Evolutionary conservation across 2,797 vertebrate species (phyloP), one percentile per base, ranked within the genome.

Genomic region (Lepilemur ruficaudatus): DNA sequence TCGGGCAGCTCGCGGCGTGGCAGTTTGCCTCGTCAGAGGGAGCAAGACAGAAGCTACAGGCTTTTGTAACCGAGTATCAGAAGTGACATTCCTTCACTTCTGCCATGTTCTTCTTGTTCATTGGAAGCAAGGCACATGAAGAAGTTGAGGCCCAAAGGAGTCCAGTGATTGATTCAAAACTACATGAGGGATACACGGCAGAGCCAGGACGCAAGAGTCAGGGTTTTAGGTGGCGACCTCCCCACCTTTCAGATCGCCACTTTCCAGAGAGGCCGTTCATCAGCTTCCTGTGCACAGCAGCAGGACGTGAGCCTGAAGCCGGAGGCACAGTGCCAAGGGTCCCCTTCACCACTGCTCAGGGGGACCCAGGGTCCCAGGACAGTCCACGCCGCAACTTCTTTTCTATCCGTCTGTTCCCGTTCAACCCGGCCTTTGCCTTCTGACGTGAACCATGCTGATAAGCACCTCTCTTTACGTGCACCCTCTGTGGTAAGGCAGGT

Each of bases 381-480:
- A 85, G 90, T 80, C 90, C 69, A 48, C 30, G 43, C 81, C 89
- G 25, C 50, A 28, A 92, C 92, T 50, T 96, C 79, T 86, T 89
- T 86, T 89, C 88, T 81, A 79, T 88, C 75, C 96, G 96, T 13
- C 89, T 92, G 11, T 14, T 89, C 78, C 85, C 57, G 67, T 95
- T 95, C 91, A 91, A 69, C 3, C 4, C n/a, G 28, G 52, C 48
- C 12, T 70, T 95, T 93, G 83, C 80, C 63, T 94, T 50, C 75
- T 69, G 65, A 87, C 91, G 30, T 93, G 72, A 96, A 17, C 0
- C 59, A 65, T 61, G 57, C 93, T 97, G 96, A 94, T 50, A 28
- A 89, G 69, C 13, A 14, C 50, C 92, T 91, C 79, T 78, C 89
- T 91, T 72, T 87, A 73, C 85, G 96, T 96, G 57, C 28, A 20